phyloP scores from a whole-genome alignment of 2,113 vertebrate genomes.

The Callipepla californica region DNA sequence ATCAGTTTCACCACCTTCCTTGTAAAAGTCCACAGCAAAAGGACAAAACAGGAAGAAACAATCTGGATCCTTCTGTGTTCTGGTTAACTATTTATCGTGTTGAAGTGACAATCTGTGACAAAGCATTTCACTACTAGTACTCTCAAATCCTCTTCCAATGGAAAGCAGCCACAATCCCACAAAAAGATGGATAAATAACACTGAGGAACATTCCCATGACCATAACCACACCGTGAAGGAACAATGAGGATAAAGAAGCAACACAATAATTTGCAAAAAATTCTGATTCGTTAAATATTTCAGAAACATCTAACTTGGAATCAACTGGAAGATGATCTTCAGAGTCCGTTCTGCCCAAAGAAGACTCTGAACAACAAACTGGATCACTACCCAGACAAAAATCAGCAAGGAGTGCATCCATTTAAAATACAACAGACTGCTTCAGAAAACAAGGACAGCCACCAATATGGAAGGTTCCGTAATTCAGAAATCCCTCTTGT shows the following conservation, averaged over 20 bases:
- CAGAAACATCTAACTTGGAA: not conserved
- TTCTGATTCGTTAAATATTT: not conserved
- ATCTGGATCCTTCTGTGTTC: too few species aligned
- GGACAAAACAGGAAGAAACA: not conserved
- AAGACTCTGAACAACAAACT: not conserved
- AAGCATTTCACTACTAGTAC: not conserved
- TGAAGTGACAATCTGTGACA: not conserved
- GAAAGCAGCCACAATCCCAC: not conserved
- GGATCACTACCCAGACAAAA: not conserved
- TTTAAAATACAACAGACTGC: not conserved
- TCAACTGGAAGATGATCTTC: not conserved
- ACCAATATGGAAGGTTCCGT: not conserved
- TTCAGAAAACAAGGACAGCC: not conserved
- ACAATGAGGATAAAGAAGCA: not conserved
- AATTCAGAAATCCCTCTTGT: slow-evolving; percentile 2
- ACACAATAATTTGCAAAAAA: not conserved
- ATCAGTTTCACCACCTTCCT: not conserved
- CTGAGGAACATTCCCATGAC: not conserved
- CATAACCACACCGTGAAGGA: not conserved
- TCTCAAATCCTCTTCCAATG: not conserved
- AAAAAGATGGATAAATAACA: not conserved
- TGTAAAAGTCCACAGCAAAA: not conserved
- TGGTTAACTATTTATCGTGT: not conserved
- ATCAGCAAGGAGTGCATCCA: not conserved
- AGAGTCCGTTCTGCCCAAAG: not conserved